Evolutionary conservation across 23 tunicate species (phyloP).

Genomic region (Corella eumyota): DNA sequence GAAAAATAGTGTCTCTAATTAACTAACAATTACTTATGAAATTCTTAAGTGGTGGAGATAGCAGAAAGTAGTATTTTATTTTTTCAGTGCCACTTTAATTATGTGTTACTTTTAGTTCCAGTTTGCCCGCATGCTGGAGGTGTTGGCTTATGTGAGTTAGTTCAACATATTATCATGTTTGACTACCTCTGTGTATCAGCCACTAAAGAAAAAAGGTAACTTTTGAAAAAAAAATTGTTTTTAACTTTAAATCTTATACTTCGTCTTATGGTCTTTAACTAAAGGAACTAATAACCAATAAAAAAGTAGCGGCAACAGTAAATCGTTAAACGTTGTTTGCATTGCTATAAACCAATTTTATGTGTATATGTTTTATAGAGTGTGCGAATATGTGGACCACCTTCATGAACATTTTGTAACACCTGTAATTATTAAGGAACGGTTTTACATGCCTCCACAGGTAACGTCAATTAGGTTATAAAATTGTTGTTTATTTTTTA

Average conservation of each 20-base stretch:
- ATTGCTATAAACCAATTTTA: neutral
- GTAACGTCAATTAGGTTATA: conserved; percentile 11
- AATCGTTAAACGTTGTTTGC: no score
- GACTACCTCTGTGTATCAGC: conserved; percentile 88
- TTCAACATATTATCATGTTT: conserved; percentile 97
- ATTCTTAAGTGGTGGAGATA: no score
- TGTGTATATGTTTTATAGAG: conserved; percentile 12
- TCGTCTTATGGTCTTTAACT: no score
- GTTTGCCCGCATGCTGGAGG: conserved; percentile 99
- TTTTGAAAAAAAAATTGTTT: neutral
- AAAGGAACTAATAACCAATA: no score
- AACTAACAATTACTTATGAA: no score
- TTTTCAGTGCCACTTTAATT: no score
- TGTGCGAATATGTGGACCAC: conserved; percentile 94
- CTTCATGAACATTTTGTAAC: conserved; percentile 88
- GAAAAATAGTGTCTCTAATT: no score
- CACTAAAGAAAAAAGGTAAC: conserved; percentile 75
- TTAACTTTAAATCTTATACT: neutral
- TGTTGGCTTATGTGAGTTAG: conserved; percentile 96
- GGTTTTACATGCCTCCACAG: conserved; percentile 65
- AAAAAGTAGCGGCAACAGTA: no score
- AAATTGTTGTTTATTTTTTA: neutral
- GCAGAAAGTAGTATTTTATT: no score
- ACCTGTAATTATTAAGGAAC: conserved; percentile 38
- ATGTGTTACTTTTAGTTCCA: conserved; percentile 74